phyloP scores from a whole-genome alignment of 2,797 vertebrate species.

The Artibeus lituratus region DNA sequence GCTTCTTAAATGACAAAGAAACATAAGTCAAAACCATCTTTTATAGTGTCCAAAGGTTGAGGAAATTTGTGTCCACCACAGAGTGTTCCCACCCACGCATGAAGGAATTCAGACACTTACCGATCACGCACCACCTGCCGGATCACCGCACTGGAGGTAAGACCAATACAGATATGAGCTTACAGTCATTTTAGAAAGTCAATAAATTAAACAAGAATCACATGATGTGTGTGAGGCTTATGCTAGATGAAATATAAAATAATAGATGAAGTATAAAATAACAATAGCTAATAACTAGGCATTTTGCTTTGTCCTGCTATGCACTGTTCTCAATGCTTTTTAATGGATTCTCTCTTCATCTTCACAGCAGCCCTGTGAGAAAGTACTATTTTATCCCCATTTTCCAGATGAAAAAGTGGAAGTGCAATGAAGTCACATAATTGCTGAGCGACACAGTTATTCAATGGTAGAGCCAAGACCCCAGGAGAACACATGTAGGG shows the following conservation, averaged over 20 bases:
- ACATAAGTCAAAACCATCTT: conserved; percentile 67
- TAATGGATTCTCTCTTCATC: neutral
- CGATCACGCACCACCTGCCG: neutral
- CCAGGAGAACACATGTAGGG: neutral
- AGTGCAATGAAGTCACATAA: neutral
- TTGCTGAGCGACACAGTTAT: neutral
- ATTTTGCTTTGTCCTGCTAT: neutral
- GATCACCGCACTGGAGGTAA: neutral
- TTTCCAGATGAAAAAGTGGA: neutral
- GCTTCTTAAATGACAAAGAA: conserved; percentile 66
- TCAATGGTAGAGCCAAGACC: neutral
- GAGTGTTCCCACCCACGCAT: conserved; percentile 20
- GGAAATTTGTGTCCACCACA: conserved; percentile 75
- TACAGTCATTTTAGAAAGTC: neutral
- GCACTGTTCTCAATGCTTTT: neutral
- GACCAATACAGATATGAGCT: neutral
- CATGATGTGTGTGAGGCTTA: neutral
- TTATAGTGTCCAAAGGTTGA: conserved; percentile 71
- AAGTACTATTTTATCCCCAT: neutral
- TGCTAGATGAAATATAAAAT: neutral
- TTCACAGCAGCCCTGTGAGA: neutral
- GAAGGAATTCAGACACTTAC: neutral
- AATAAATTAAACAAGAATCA: neutral
- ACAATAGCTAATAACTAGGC: neutral
- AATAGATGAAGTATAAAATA: neutral